Percentiles rank a stretch among this genome's conserved stretches.
phyloP scores from a whole-genome alignment of 2,797 vertebrate species.

The Menidia menidia region DNA sequence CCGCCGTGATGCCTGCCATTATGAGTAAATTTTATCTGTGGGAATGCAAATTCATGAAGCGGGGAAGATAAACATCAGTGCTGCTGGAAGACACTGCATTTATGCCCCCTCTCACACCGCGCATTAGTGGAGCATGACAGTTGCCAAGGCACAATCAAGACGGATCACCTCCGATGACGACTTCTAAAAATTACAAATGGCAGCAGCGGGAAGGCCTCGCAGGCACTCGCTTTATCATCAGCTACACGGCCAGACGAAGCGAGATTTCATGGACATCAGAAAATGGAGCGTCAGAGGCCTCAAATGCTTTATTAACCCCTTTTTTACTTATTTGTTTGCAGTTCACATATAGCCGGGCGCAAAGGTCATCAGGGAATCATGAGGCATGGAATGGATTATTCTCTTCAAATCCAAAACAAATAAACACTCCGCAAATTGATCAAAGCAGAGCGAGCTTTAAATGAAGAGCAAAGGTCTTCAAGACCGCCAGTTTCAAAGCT shows the following conservation, averaged over 20 bases:
- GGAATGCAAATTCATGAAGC: slow-evolving; percentile 75
- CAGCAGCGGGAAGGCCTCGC: slow-evolving; percentile 62
- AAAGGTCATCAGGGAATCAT: slow-evolving; percentile 63
- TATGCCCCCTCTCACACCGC: slow-evolving; percentile 71
- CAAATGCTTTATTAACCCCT: slow-evolving; percentile 61
- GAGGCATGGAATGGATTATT: slow-evolving; percentile 47
- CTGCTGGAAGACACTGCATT: slow-evolving; percentile 70
- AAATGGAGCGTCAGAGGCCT: slow-evolving; percentile 42
- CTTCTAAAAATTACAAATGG: slow-evolving; percentile 83
- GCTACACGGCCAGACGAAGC: slow-evolving; percentile 53
- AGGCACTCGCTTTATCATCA: slow-evolving; percentile 69
- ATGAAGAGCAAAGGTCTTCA: slow-evolving; percentile 31
- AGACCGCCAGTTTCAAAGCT: slow-evolving; percentile 24
- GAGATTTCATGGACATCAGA: slow-evolving; percentile 66
- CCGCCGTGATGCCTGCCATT: slow-evolving; percentile 59
- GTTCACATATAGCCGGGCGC: slow-evolving; percentile 22
- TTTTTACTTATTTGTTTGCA: slow-evolving; percentile 33
- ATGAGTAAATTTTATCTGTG: slow-evolving; percentile 78
- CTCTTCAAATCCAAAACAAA: slow-evolving; percentile 18
- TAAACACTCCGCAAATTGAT: slow-evolving; percentile 17
- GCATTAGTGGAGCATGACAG: slow-evolving; percentile 78
- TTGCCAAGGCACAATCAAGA: slow-evolving; percentile 83
- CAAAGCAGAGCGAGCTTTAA: slow-evolving; percentile 7
- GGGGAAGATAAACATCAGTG: slow-evolving; percentile 76
- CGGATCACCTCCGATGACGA: slow-evolving; percentile 74